Evolutionary conservation across 2,797 vertebrate species (phyloP).

Genomic region (Paratrypauchen microcephalus): DNA sequence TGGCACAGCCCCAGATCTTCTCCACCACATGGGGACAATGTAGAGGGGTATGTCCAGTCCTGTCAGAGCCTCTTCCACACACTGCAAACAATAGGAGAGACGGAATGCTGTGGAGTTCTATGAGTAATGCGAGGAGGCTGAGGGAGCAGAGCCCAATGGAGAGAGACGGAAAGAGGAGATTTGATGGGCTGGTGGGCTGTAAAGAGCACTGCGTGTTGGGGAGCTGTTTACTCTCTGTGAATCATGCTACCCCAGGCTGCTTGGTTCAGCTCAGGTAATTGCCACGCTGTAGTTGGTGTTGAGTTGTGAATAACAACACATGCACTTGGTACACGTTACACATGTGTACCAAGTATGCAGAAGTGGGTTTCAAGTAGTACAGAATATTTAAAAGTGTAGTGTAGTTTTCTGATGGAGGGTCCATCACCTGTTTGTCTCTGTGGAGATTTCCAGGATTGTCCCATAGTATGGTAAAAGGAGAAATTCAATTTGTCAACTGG

Average conservation of each 20-base stretch:
- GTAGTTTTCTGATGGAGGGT: too few relatives aligned
- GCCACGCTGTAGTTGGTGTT: neutral
- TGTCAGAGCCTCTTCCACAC: constrained; percentile 2
- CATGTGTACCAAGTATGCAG: neutral
- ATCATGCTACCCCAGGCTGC: neutral
- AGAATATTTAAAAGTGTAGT: too few relatives aligned
- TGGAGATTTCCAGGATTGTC: too few relatives aligned
- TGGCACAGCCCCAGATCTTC: neutral
- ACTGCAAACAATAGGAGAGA: neutral
- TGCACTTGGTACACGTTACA: too few relatives aligned
- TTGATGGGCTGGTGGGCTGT: neutral
- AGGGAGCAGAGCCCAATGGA: neutral
- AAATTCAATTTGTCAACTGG: too few relatives aligned
- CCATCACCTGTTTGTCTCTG: too few relatives aligned
- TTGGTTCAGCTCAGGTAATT: constrained; percentile 1
- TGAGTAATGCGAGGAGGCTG: constrained; percentile 4
- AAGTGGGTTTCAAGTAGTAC: neutral
- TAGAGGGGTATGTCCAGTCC: neutral
- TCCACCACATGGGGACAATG: neutral
- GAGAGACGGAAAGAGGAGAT: neutral
- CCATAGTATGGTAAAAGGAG: too few relatives aligned
- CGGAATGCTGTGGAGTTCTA: neutral
- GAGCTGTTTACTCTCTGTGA: constrained; percentile 1
- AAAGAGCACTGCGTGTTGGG: neutral
- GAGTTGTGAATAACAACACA: neutral